A percentile compares a stretch with the other conserved stretches of the same genome.
Evolutionary conservation across 2,113 vertebrate species (phyloP).

Genomic region (Vidua chalybeata): DNA sequence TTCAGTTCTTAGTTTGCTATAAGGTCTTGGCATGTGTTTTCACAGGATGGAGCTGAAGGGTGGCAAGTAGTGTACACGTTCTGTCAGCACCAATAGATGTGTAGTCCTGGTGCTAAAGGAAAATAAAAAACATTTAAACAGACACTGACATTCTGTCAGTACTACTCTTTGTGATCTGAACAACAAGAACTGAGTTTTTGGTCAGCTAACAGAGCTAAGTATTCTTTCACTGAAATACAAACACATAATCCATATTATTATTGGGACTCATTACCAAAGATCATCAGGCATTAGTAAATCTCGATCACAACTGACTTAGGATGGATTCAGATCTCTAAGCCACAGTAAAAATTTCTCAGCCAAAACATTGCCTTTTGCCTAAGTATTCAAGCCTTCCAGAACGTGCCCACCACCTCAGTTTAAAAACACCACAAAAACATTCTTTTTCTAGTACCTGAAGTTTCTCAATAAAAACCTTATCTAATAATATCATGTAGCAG

Average conservation of each 20-base stretch:
- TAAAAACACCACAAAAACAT: neutral
- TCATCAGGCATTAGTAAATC: neutral
- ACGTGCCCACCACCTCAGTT: neutral
- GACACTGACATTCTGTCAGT: neutral
- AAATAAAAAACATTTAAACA: neutral
- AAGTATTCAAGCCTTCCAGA: neutral
- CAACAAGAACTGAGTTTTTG: neutral
- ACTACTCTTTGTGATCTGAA: neutral
- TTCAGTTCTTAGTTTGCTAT: neutral
- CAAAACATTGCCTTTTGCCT: neutral
- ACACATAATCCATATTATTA: neutral
- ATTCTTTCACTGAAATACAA: neutral
- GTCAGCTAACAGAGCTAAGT: neutral
- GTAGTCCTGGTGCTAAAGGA: neutral
- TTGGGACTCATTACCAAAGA: neutral
- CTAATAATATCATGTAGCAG: constrained; percentile 18
- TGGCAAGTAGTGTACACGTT: neutral
- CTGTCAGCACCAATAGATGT: neutral
- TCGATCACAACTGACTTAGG: neutral
- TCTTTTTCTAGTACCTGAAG: constrained; percentile 24
- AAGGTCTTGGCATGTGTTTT: neutral
- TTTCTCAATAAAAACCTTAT: constrained; percentile 39
- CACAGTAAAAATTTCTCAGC: neutral
- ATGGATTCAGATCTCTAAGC: neutral
- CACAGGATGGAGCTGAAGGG: neutral